A percentile compares a stretch with the other conserved stretches of the same genome.
Evolutionary conservation across 2,113 vertebrate species (phyloP).

Genomic region (Hypocryptadius cinnamomeus): DNA sequence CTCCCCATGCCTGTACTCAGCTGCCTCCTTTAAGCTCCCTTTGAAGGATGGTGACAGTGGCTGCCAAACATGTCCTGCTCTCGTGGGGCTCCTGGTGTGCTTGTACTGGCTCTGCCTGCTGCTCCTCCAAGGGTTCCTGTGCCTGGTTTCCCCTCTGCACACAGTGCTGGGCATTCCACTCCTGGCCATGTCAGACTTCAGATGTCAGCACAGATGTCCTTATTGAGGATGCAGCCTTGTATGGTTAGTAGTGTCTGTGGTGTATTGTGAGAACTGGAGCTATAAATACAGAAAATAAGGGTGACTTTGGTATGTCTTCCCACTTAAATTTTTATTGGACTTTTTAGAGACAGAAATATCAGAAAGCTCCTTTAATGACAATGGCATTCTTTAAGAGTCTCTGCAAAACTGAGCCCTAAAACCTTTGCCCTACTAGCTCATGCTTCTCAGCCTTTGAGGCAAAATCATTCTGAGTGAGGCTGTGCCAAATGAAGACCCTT

Average conservation of each 20-base stretch:
- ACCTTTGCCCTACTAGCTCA: neutral
- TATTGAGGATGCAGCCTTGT: neutral
- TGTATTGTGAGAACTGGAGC: neutral
- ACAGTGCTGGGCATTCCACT: neutral
- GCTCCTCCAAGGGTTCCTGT: neutral
- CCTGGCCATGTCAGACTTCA: neutral
- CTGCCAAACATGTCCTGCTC: neutral
- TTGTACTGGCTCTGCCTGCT: neutral
- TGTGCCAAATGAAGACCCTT: neutral
- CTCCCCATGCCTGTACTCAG: accelerated
- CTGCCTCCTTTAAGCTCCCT: neutral
- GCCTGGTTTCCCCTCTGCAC: neutral
- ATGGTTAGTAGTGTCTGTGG: neutral
- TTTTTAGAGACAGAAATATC: neutral
- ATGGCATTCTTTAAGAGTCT: neutral
- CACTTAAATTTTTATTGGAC: neutral
- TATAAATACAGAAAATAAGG: neutral
- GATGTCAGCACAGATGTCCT: neutral
- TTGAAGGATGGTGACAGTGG: neutral
- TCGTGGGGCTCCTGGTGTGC: accelerated
- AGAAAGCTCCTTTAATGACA: neutral
- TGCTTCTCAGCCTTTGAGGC: neutral
- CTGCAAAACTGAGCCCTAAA: neutral
- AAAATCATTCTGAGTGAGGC: neutral
- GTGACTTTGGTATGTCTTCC: neutral